Conservation (phyloP, 2,113 vertebrate genomes). For the Picathartes gymnocephalus region DNA sequence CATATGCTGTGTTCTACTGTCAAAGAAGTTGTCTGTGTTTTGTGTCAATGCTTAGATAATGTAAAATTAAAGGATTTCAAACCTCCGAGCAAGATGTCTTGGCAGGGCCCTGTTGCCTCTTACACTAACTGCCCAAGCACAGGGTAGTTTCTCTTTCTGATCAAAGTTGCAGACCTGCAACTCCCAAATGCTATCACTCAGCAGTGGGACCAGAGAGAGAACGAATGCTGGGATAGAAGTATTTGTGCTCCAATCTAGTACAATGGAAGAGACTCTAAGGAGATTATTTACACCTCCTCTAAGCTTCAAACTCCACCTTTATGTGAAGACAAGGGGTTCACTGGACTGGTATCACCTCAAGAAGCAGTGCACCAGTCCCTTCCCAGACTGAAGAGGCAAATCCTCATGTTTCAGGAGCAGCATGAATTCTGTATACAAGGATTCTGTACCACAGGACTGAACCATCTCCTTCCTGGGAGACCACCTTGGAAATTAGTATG, state of each 20-base stretch:
- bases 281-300: not conserved
- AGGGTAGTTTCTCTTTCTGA: not conserved
- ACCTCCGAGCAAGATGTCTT: not conserved
- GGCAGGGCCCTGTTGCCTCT: not conserved
- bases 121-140: not conserved
- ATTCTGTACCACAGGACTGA: slow-evolving; percentile 57
- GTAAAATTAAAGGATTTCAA: not conserved
- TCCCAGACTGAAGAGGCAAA: slow-evolving; percentile 59
- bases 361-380: slow-evolving; percentile 60
- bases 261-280: not conserved
- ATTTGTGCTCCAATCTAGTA: not conserved
- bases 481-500: slow-evolving; percentile 33
- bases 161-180: not conserved
- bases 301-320: not conserved
- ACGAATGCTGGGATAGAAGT: not conserved
- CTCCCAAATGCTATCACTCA: not conserved
- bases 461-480: slow-evolving; percentile 60
- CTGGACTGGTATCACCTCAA: not conserved
- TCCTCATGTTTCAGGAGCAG: slow-evolving; percentile 63
- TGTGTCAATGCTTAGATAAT: not conserved
- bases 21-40: not conserved
- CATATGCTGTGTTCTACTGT: not conserved
- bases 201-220: not conserved
- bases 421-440: slow-evolving; percentile 51
- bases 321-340: not conserved